These are phyloP conservation scores for Sorex araneus DNA, from an alignment of 2,113 vertebrate genomes.

Conservation along the genomic window DNA sequence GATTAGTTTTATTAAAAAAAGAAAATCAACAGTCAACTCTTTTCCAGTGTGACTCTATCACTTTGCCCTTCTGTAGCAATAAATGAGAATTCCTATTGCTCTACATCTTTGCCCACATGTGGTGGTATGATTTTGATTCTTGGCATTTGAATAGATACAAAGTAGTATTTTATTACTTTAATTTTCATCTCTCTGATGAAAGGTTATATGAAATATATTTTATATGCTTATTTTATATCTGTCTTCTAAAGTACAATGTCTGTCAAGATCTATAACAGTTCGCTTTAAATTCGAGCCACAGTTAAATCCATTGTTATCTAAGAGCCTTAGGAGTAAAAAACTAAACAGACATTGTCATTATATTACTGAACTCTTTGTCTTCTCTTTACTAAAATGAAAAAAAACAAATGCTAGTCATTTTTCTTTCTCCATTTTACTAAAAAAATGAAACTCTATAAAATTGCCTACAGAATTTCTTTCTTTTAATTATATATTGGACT, in stretches of 20 bases:
- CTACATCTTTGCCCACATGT: rapidly evolving
- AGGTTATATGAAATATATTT: background rate
- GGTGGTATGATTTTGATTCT: background rate
- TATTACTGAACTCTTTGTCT: background rate
- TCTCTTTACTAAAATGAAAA: too few relatives aligned
- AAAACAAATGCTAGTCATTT: background rate
- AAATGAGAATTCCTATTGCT: background rate
- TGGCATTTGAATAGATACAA: background rate
- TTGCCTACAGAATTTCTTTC: background rate
- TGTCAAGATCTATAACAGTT: background rate
- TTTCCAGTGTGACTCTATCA: background rate
- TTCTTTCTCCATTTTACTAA: conserved; percentile 25
- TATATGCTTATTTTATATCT: background rate
- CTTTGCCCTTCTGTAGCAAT: background rate
- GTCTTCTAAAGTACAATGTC: background rate
- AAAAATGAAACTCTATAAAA: background rate
- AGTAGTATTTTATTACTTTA: background rate
- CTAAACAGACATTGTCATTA: background rate
- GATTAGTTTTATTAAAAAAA: too few relatives aligned
- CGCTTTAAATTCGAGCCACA: background rate
- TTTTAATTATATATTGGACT: too few relatives aligned
- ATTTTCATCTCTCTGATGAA: background rate
- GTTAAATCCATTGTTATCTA: background rate
- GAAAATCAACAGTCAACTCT: background rate
- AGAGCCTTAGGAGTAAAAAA: background rate